Base-by-base conservation (phyloP, 2,113 vertebrate species). In the Thymallus thymallus region DNA sequence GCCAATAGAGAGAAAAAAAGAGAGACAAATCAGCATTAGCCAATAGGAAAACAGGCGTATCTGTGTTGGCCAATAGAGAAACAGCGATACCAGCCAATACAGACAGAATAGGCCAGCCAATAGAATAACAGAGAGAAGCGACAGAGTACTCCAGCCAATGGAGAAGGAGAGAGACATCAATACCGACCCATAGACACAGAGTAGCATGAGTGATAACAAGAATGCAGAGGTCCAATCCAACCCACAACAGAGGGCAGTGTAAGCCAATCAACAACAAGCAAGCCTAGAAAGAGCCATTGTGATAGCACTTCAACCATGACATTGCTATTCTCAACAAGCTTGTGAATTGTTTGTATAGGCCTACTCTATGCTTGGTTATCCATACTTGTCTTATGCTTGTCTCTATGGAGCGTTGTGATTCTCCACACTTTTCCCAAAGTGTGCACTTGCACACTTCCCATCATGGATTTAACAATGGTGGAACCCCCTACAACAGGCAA, bases 31-130 rank as follows among this genome's bases (percentile, higher is more conserved):
- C 24, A 63, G 24, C 61, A 61, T 75, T 74, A 86, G 81, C 84
- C 68, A 68, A 55, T 46, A 85, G 73, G 35, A 78, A 76, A 56
- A 83, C 74, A 83, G 29, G 73, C 60, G 85, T 72, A 78, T 14
- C 61, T 24, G 61, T 10, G 4, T 75, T 74, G 85, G 81, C 83
- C 68, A 68, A 60, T 55, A 85, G 70, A 78, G 68, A 76, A 56
- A 82, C 74, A 83, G 29, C 73, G 64, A 88, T 20, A 66, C 26
- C 73, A 84, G 82, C 76, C 78, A 85, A 62, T 22, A 46, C n/a
- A 84, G 45, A 68, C 64, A 66, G 20, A 66, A 32, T 4, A 35
- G 6, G 30, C 16, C 63, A 66, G 64, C 64, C 64, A 66, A 66
- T 18, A 20, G 30, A 66, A 66, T 41, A 41, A 41, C 35, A 41